phyloP scores from a whole-genome alignment of 2,113 vertebrate genomes.

The Forbesichthys agassizii region DNA sequence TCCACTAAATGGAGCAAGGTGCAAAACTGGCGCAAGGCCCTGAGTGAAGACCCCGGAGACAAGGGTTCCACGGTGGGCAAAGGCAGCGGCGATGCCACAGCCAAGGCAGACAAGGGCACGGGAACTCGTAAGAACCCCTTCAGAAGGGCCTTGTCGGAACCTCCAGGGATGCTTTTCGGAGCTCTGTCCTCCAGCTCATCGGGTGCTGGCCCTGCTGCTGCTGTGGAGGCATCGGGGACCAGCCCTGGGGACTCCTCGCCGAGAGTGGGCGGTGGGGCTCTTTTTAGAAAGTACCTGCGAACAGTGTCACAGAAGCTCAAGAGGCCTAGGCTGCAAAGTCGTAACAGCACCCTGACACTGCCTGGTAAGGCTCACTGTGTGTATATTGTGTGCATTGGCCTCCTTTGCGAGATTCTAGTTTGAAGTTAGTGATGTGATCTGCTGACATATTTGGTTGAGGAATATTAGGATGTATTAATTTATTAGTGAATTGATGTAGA shows the following conservation, averaged over 20 bases:
- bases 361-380: constrained; percentile 36
- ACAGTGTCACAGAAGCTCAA: constrained; percentile 79
- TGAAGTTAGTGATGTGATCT: neutral
- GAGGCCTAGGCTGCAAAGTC: constrained; percentile 61
- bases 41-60: constrained; percentile 73
- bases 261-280: constrained; percentile 57
- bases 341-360: constrained; percentile 42
- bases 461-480: neutral
- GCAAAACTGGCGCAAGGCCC: constrained; percentile 82
- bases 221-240: constrained; percentile 39
- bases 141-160: constrained; percentile 82
- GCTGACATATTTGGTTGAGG: neutral
- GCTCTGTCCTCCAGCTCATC: constrained; percentile 19
- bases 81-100: constrained; percentile 23
- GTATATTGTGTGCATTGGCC: neutral
- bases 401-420: neutral
- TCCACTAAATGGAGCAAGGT: constrained; percentile 77
- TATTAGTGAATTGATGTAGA: no score
- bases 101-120: constrained; percentile 37
- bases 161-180: constrained; percentile 67
- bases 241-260: constrained; percentile 63
- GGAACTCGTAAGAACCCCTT: constrained; percentile 79
- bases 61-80: constrained; percentile 20
- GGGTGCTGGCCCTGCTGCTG: constrained; percentile 29
- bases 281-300: constrained; percentile 80